Percentiles rank a stretch among this genome's conserved stretches.
These are phyloP conservation scores for Apus apus DNA, from an alignment of 2,113 vertebrate species.

Conservation along the genomic window DNA sequence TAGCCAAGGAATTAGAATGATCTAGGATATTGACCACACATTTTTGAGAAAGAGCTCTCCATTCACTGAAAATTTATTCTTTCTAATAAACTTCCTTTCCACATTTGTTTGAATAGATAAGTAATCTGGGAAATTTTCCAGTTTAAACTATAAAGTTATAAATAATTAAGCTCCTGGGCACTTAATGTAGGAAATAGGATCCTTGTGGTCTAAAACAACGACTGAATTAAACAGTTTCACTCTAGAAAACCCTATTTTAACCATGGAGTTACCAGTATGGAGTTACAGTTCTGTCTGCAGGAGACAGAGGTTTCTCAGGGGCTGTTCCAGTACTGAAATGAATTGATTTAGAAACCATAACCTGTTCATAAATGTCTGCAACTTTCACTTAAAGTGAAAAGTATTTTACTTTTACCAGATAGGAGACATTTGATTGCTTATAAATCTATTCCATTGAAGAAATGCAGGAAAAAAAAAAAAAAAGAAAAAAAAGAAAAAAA, in stretches of 20 bases:
- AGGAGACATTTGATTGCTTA: background rate
- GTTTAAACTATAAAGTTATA: background rate
- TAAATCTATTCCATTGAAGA: background rate
- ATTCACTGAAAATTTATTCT: conserved; percentile 23
- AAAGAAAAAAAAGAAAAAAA: too few relatives aligned
- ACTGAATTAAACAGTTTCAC: background rate
- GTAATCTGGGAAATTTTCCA: conserved; percentile 28
- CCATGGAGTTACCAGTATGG: background rate
- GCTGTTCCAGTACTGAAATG: background rate
- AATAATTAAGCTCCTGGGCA: conserved; percentile 19
- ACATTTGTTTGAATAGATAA: conserved; percentile 10
- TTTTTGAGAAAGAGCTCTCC: background rate
- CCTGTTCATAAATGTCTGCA: background rate
- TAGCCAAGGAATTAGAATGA: background rate
- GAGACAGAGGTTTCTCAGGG: conserved; percentile 24
- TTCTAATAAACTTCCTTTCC: background rate
- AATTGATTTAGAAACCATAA: conserved; percentile 29
- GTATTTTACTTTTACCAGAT: background rate
- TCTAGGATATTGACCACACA: background rate
- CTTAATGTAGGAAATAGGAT: conserved; percentile 16
- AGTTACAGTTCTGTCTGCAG: conserved; percentile 5
- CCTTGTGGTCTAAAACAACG: conserved; percentile 28
- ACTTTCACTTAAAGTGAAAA: background rate
- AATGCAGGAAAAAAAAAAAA: background rate
- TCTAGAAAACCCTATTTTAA: conserved; percentile 10